These are phyloP conservation scores for Polietes domitor DNA, from an alignment of 2,888 invertebrate species.

Conservation along the genomic window DNA sequence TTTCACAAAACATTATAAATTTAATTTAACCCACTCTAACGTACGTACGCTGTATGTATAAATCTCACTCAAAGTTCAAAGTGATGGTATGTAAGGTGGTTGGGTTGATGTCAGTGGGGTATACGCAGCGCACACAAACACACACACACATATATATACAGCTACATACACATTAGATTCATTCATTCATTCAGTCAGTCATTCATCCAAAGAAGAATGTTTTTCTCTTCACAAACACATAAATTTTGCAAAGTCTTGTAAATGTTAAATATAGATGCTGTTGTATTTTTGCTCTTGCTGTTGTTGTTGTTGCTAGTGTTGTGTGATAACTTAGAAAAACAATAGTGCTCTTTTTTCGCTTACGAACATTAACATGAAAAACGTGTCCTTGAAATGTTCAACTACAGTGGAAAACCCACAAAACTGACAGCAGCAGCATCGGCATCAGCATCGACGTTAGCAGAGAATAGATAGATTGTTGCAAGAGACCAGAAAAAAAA, in stretches of 20 bases:
- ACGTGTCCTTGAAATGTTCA: conserved; percentile 29
- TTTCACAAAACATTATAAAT: too few relatives aligned
- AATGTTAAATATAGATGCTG: conserved; percentile 39
- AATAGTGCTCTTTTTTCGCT: conserved; percentile 29
- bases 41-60: too few relatives aligned
- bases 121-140: not conserved
- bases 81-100: too few relatives aligned
- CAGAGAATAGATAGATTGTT: not conserved
- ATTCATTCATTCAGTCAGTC: conserved; percentile 31
- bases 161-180: conserved; percentile 4
- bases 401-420: conserved; percentile 18
- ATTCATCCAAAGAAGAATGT: conserved; percentile 15
- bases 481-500: not conserved
- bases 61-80: not conserved
- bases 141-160: not conserved
- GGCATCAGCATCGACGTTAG: not conserved
- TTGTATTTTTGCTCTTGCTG: not conserved
- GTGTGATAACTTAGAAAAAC: conserved; percentile 13
- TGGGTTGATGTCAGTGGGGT: not conserved
- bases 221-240: not conserved
- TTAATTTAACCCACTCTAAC: too few relatives aligned
- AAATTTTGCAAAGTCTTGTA: conserved; percentile 35
- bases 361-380: conserved; percentile 15
- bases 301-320: not conserved
- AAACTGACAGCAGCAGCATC: not conserved